Evolutionary conservation across 1,140 invertebrate genomes (phyloP), one percentile per base, ranked within the genome.

Genomic region (Drosophila tsacasi): DNA sequence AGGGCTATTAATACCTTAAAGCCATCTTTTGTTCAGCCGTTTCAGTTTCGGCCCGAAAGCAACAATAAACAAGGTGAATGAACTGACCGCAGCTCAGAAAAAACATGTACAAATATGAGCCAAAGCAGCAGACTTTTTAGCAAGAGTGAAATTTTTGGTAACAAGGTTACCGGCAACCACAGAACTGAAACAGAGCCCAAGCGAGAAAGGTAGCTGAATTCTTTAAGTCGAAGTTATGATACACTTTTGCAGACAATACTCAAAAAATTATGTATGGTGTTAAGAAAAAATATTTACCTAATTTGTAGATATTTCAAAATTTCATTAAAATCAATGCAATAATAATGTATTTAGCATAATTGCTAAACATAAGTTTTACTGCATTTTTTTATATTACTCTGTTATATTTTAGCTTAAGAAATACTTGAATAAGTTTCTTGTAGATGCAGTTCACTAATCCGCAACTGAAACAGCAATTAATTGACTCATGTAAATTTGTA

Each of bases 31-130:
- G 44, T 67, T 25, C 2, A 67, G 12, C 35, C 47, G 23, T 40
- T 59, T 73, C 55, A 68, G 77, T 74, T 81, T 73, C 63, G 42
- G 62, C 46, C 44, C 40, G 35, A 32, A 49, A 59, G 30, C 44
- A 75, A 71, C 19, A 40, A 40, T 15, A 44, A 19, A 6, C 17
- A 65, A 76, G 83, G 82, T 86, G 71, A 86, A 87, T 79, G 83
- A 86, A 87, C 83, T 79, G 55, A 55, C 71, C 35, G 39, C 35
- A 75, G 40, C 30, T 21, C 46, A 32, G 67, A 9, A 63, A 62
- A 42, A 57, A 49, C 54, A 57, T 57, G 19, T n/a, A 57, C 21
- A 39, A 39, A 57, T 57, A 64, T 47, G 25, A 71, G 39, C 12
- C 40, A 58, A 46, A 76, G 35, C 52, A 40, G 21, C 61, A 54